Evolutionary conservation across 2,888 invertebrate genomes (phyloP).

Genomic region (Scelioninae gen. 1): DNA sequence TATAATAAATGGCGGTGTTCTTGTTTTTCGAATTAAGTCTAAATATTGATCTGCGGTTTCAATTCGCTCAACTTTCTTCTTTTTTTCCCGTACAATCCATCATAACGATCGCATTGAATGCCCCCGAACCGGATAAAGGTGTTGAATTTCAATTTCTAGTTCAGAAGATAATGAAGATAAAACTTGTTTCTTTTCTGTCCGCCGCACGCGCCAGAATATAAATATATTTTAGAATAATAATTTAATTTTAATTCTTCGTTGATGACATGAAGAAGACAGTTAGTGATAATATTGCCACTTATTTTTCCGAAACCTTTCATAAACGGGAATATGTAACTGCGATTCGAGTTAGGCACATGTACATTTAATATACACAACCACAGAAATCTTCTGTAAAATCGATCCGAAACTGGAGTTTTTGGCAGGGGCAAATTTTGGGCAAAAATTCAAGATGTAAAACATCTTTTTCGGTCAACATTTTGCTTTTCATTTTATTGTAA

Average conservation of each 20-base stretch:
- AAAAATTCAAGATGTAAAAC: conserved; percentile 42
- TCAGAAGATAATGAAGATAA: conserved; percentile 40
- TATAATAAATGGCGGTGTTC: conserved; percentile 38
- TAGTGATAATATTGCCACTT: conserved; percentile 51
- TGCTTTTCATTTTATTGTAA: conserved; percentile 4
- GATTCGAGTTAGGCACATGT: conserved; percentile 37
- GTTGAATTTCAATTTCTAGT: conserved; percentile 60
- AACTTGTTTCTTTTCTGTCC: conserved; percentile 66
- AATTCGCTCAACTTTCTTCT: conserved; percentile 42
- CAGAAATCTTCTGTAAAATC: conserved; percentile 42
- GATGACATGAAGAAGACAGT: conserved; percentile 47
- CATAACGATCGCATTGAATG: conserved; percentile 70
- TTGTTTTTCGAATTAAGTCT: conserved; percentile 39
- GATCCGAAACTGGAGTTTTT: conserved; percentile 59
- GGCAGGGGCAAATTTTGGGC: conserved; percentile 58
- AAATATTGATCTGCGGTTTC: conserved; percentile 51
- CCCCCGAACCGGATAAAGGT: conserved; percentile 64
- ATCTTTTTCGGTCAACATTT: conserved; percentile 36
- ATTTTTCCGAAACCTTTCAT: conserved; percentile 56
- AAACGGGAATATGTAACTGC: conserved; percentile 59
- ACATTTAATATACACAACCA: conserved; percentile 60
- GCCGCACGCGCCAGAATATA: conserved; percentile 65
- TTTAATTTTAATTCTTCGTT: conserved; percentile 39
- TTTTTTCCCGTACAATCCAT: conserved; percentile 55
- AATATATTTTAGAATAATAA: conserved; percentile 46